A percentile compares a stretch with the other conserved stretches of the same genome.
Conservation (phyloP, 2,797 vertebrate genomes). For the Hipposideros larvatus region DNA sequence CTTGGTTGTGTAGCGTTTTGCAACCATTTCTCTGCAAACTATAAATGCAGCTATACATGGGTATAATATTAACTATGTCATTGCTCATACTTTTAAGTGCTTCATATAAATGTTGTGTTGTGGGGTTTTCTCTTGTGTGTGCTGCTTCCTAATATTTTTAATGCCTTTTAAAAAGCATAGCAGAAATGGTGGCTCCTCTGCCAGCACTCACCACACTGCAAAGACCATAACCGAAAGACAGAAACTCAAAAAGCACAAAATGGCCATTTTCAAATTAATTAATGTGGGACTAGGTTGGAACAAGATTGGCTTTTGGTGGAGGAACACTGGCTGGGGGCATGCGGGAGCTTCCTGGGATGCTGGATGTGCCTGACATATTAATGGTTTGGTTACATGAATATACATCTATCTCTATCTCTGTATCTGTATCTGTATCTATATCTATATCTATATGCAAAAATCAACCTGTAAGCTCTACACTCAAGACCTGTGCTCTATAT, state of each 20-base stretch:
- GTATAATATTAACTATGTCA: background rate
- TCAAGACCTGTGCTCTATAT: background rate
- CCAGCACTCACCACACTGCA: background rate
- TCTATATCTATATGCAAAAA: background rate
- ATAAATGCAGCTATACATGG: background rate
- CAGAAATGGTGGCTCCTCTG: background rate
- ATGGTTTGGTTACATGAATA: background rate
- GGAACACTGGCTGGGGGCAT: background rate
- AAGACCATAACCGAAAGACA: background rate
- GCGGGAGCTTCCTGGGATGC: background rate
- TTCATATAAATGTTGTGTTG: background rate
- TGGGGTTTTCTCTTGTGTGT: background rate
- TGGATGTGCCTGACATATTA: background rate
- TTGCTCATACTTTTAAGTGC: background rate
- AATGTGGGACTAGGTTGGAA: background rate
- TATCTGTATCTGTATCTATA: too few species aligned
- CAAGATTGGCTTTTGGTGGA: background rate
- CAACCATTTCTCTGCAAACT: background rate
- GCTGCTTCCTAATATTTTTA: background rate
- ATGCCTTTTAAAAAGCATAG: constrained; percentile 26
- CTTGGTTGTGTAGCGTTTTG: background rate
- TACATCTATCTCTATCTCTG: too few species aligned
- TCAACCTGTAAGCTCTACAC: background rate
- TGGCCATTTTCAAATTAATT: background rate
- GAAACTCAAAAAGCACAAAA: background rate